Conservation (phyloP, 2,888 invertebrate genomes). For the Monopis laevigella region DNA sequence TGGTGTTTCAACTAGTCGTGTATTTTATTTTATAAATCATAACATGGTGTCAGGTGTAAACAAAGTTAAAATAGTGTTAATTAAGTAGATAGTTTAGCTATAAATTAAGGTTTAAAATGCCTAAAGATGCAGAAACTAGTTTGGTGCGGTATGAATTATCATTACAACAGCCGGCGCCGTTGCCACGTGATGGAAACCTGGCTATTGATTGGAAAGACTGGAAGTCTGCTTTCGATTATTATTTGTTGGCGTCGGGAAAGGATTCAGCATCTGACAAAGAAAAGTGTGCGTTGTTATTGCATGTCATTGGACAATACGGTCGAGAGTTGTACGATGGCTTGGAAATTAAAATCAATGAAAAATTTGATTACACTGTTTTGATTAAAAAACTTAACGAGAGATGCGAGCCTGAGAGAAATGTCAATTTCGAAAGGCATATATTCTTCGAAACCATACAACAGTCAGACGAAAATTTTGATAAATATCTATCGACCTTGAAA, state of each 20-base stretch:
- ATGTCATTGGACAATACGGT: slow-evolving; percentile 19
- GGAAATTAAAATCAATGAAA: slow-evolving; percentile 8
- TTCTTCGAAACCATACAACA: slow-evolving; percentile 1
- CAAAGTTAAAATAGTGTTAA: too few relatives aligned
- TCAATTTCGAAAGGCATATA: slow-evolving; percentile 16
- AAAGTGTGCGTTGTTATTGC: slow-evolving; percentile 18
- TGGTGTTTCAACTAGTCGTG: too few relatives aligned
- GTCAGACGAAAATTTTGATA: not conserved
- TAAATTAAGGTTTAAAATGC: too few relatives aligned
- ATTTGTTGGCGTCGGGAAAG: slow-evolving; percentile 7
- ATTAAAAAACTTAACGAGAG: slow-evolving; percentile 12
- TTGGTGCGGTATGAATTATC: not conserved
- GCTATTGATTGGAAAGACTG: slow-evolving; percentile 5
- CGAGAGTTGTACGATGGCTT: slow-evolving; percentile 18
- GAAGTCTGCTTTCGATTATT: slow-evolving; percentile 9
- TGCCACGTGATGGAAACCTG: slow-evolving; percentile 3
- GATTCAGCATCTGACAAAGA: slow-evolving; percentile 1
- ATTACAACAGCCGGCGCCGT: slow-evolving; percentile 10
- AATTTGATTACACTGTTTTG: slow-evolving; percentile 9
- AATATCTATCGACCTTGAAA: not conserved
- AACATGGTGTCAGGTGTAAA: too few relatives aligned
- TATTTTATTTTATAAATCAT: too few relatives aligned
- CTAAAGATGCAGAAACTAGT: not conserved
- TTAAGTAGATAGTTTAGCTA: too few relatives aligned
- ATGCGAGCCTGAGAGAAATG: slow-evolving; percentile 14